A percentile compares a stretch with the other conserved stretches of the same genome.
Conservation (phyloP, 2,888 invertebrate species). For the Erebia epiphron region DNA sequence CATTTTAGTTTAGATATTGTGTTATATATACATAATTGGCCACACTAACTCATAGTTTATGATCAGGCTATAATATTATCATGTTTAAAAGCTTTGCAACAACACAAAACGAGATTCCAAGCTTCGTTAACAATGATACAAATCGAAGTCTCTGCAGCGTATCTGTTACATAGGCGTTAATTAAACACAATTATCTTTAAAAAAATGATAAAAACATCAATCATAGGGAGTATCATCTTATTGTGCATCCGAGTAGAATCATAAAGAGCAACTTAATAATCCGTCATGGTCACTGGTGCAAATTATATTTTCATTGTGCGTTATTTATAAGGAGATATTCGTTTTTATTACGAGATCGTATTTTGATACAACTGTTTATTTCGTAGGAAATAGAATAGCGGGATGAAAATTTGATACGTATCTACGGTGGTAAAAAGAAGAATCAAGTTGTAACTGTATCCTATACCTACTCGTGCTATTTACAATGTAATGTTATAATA, state of each 20-base stretch:
- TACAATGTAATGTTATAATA: too few species aligned
- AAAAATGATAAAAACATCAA: slow-evolving; percentile 14
- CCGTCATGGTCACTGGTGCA: slow-evolving; percentile 40
- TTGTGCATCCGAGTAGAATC: slow-evolving; percentile 24
- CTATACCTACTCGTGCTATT: too few species aligned
- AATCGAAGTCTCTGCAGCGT: slow-evolving; percentile 4
- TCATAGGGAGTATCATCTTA: slow-evolving; percentile 26
- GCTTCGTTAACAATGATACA: slow-evolving; percentile 5
- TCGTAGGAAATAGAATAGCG: slow-evolving; percentile 13
- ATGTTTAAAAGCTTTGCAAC: neutral
- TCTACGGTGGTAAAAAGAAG: neutral
- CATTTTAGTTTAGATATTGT: too few species aligned
- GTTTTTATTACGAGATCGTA: slow-evolving; percentile 1
- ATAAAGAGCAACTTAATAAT: slow-evolving; percentile 32
- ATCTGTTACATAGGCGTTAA: slow-evolving; percentile 14
- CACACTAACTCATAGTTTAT: neutral
- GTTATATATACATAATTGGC: too few species aligned
- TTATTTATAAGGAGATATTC: slow-evolving; percentile 17
- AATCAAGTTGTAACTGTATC: neutral
- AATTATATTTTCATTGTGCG: slow-evolving; percentile 27
- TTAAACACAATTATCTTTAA: slow-evolving; percentile 4
- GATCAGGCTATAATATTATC: neutral
- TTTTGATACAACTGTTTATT: slow-evolving; percentile 13
- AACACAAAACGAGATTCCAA: neutral
- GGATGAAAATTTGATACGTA: slow-evolving; percentile 3